These are phyloP conservation scores for Seira sanloemensis DNA, from an alignment of 2,888 invertebrate genomes.

Conservation along the genomic window DNA sequence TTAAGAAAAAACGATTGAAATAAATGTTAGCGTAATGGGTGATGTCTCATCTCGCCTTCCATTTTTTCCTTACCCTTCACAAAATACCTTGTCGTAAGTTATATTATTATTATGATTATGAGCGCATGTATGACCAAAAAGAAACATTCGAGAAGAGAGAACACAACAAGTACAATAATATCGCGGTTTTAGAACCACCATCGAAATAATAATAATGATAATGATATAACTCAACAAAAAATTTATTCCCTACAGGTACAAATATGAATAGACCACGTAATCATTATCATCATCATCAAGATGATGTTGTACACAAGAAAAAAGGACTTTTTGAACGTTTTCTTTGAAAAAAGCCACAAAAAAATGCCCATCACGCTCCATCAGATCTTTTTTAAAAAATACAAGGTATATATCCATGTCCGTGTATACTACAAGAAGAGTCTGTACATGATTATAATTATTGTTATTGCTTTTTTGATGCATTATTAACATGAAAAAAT, in stretches of 20 bases:
- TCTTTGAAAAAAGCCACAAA: conserved; percentile 32
- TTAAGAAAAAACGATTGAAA: conserved; percentile 42
- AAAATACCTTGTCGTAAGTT: conserved; percentile 33
- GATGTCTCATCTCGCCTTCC: conserved; percentile 43
- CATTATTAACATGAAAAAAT: conserved; percentile 14
- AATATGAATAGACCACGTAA: conserved; percentile 41
- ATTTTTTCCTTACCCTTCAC: conserved; percentile 3
- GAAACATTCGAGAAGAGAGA: neutral
- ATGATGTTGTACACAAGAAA: neutral
- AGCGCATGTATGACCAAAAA: conserved; percentile 10
- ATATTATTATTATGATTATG: conserved; percentile 22
- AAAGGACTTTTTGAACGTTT: too few species aligned
- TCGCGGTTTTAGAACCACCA: conserved; percentile 31
- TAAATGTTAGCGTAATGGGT: conserved; percentile 57
- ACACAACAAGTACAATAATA: neutral
- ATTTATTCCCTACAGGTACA: conserved; percentile 39
- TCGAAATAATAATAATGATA: conserved; percentile 40
- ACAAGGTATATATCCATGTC: too few species aligned
- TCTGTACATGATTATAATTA: conserved; percentile 46
- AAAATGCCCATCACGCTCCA: conserved; percentile 31
- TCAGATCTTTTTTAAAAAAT: too few species aligned
- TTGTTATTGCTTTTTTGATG: conserved; percentile 43
- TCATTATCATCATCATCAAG: conserved; percentile 9
- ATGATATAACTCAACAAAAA: conserved; percentile 33
- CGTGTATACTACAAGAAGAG: too few species aligned